Evolutionary conservation across 2,797 vertebrate species (phyloP).

Genomic region (Girardinus metallicus): DNA sequence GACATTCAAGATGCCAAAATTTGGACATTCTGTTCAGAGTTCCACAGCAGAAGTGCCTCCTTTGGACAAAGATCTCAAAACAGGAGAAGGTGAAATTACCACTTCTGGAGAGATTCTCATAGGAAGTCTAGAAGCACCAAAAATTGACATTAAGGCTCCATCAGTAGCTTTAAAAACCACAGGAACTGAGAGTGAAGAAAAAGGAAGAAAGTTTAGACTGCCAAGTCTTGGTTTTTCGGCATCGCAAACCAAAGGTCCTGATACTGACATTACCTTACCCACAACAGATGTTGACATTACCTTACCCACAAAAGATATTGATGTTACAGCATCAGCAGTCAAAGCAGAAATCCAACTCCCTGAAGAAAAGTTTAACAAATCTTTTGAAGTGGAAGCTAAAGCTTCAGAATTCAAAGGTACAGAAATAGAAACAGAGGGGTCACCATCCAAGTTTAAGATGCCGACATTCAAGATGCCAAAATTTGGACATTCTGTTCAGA

Average conservation of each 20-base stretch:
- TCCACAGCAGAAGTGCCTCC: not conserved
- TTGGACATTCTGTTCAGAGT: not conserved
- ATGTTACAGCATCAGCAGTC: conserved; percentile 38
- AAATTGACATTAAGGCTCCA: not conserved
- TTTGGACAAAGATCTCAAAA: not conserved
- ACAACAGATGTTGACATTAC: conserved; percentile 28
- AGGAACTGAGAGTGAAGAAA: not conserved
- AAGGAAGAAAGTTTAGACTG: conserved; percentile 38
- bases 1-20: conserved; percentile 14
- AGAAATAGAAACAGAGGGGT: not conserved
- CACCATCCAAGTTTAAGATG: conserved; percentile 11
- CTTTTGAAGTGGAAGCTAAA: conserved; percentile 14
- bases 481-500: conserved; percentile 39
- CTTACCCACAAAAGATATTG: conserved; percentile 26
- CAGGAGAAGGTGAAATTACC: not conserved
- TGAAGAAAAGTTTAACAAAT: not conserved
- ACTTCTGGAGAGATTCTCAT: not conserved
- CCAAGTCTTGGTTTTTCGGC: conserved; percentile 24
- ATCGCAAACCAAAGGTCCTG: conserved; percentile 8
- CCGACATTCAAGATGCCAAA: conserved; percentile 1
- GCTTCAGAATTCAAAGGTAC: conserved; percentile 18
- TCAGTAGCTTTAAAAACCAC: not conserved
- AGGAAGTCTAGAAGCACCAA: not conserved
- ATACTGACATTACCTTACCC: conserved; percentile 24
- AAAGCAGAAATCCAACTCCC: conserved; percentile 24